These are phyloP conservation scores for Criorhina ranunculi DNA, from an alignment of 2,888 invertebrate genomes.

Conservation along the genomic window DNA sequence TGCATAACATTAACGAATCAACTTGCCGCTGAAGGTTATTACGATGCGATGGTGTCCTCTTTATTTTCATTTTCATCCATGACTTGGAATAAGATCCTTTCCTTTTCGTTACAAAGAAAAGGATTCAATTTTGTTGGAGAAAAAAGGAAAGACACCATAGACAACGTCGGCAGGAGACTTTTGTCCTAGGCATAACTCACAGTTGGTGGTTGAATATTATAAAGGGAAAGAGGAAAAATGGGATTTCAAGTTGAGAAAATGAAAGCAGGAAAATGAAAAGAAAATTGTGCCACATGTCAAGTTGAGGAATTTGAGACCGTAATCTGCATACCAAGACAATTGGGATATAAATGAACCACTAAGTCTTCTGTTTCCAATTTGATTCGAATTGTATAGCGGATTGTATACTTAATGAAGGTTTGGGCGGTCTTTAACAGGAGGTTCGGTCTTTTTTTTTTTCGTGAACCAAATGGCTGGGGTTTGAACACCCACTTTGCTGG, in stretches of 20 bases:
- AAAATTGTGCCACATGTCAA: conserved; percentile 56
- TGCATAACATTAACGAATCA: conserved; percentile 67
- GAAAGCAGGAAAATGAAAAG: conserved; percentile 22
- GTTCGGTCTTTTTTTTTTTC: too few species aligned
- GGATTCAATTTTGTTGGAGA: conserved; percentile 41
- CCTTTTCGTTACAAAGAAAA: conserved; percentile 10
- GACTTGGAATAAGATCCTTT: conserved; percentile 21
- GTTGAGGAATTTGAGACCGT: conserved; percentile 38
- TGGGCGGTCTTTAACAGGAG: too few species aligned
- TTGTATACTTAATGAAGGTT: neutral
- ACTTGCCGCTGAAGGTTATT: conserved; percentile 49
- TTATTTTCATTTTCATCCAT: conserved; percentile 38
- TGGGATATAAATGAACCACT: conserved; percentile 44
- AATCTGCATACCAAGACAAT: conserved; percentile 34
- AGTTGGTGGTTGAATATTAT: conserved; percentile 33
- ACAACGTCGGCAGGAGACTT: conserved; percentile 15
- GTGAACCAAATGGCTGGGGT: too few species aligned
- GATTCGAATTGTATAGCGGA: conserved; percentile 11
- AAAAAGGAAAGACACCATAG: conserved; percentile 35
- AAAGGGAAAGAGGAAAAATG: conserved; percentile 16
- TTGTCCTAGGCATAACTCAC: conserved; percentile 8
- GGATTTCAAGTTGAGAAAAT: conserved; percentile 53
- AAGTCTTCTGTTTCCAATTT: conserved; percentile 32
- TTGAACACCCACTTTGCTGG: too few species aligned
- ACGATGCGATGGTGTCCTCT: conserved; percentile 43